phyloP scores from a whole-genome alignment of 2,113 vertebrate genomes.

The Thinocorus orbignyianus region DNA sequence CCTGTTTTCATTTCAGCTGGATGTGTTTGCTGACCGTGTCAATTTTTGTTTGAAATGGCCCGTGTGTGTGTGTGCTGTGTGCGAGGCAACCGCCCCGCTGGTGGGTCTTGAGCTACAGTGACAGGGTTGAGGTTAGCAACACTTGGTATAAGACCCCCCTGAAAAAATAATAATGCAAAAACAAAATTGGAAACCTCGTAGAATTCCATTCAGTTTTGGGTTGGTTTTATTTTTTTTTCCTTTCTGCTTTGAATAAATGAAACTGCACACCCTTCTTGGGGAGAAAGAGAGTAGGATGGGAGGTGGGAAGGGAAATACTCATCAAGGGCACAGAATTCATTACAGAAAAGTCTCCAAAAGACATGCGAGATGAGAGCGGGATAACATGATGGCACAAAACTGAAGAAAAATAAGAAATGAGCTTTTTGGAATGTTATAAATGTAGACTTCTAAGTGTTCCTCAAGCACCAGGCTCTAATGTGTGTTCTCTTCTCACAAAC shows the following conservation, averaged over 20 bases:
- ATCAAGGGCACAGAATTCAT: not conserved
- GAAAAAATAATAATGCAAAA: not conserved
- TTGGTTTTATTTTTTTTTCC: not conserved
- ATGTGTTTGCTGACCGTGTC: not conserved
- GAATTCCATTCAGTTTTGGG: not conserved
- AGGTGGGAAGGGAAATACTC: not conserved
- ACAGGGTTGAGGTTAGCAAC: not conserved
- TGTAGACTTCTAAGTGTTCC: too few relatives aligned
- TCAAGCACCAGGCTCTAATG: too few relatives aligned
- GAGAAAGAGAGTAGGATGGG: not conserved
- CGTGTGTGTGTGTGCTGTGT: not conserved
- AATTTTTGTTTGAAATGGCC: slow-evolving; percentile 9
- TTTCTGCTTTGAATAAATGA: not conserved
- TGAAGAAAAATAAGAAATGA: not conserved
- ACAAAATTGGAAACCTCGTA: not conserved
- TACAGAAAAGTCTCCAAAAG: not conserved
- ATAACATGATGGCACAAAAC: not conserved
- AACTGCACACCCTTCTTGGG: not conserved
- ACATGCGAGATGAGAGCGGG: not conserved
- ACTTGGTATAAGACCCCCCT: too few relatives aligned
- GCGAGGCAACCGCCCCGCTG: not conserved
- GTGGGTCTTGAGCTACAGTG: not conserved
- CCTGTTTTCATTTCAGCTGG: not conserved
- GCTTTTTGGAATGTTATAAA: too few relatives aligned
- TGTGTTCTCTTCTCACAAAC: too few relatives aligned